phyloP scores from a whole-genome alignment of 2,797 vertebrate species.

The Percopsis omiscomaycus region DNA sequence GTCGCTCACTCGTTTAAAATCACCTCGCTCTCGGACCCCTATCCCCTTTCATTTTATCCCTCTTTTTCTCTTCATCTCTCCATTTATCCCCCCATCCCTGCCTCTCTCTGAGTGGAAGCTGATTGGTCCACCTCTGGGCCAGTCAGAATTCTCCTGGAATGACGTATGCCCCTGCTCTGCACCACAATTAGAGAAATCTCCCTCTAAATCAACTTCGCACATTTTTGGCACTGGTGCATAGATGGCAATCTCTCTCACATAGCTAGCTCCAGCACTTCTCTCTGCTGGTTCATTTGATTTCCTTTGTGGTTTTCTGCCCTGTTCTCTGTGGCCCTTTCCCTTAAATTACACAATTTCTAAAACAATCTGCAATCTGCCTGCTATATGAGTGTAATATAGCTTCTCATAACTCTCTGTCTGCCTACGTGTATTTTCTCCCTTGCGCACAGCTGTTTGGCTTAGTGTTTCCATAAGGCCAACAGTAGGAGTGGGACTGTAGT shows the following conservation, averaged over 20 bases:
- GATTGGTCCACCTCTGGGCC: conserved; percentile 37
- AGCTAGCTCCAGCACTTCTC: conserved; percentile 34
- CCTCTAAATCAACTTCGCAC: conserved; percentile 54
- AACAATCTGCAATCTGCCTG: conserved; percentile 52
- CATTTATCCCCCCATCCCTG: conserved; percentile 11
- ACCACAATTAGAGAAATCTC: conserved; percentile 63
- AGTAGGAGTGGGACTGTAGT: conserved; percentile 14
- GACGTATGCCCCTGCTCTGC: conserved; percentile 44
- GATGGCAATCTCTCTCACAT: conserved; percentile 62
- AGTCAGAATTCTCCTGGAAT: conserved; percentile 48
- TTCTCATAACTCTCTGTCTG: conserved; percentile 35
- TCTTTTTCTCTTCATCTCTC: neutral
- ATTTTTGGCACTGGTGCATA: conserved; percentile 63
- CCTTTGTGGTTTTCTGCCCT: conserved; percentile 55
- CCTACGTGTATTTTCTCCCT: conserved; percentile 28
- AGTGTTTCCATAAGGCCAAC: conserved; percentile 23
- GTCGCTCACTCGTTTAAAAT: neutral
- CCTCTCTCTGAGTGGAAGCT: conserved; percentile 20
- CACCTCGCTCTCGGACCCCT: neutral
- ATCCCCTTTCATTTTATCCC: conserved; percentile 1
- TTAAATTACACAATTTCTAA: conserved; percentile 34
- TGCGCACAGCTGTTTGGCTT: conserved; percentile 26
- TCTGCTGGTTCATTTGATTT: conserved; percentile 54
- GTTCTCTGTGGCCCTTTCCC: conserved; percentile 31
- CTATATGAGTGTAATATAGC: conserved; percentile 49